Evolutionary conservation across 2,113 vertebrate genomes (phyloP), one percentile per base, ranked within the genome.

Genomic region (Platichthys flesus): DNA sequence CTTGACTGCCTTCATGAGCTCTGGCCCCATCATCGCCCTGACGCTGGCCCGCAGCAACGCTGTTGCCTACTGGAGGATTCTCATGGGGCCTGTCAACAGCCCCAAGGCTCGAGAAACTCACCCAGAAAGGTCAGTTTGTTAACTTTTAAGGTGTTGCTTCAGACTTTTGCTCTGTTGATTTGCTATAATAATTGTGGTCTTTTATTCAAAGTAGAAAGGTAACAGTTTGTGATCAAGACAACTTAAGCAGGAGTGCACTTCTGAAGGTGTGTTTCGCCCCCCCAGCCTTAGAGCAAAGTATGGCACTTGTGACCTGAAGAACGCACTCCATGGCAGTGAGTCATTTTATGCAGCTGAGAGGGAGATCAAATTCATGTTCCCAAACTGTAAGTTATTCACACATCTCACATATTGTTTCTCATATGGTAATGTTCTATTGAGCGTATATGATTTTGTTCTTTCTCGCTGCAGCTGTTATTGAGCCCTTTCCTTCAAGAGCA

Each of bases 1-100:
- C 79, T 88, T 99, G 89, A 97, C 96, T 58, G 96, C 95, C 26
- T 99, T 97, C 79, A 98, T 99, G 97, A 98, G 97, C 88, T 99
- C 98, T 63, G 97, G 97, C 61, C 96, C 97, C 49, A 84, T 96
- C 54, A 67, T 97, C 73, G 96, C 94, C 37, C 84, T 97, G 90
- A 89, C 92, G 79, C 93, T 99, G 85, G 95, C 95, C 71, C 93
- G 96, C 31, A 55, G 95, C 31, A 65, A 88, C 1, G 97, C 97
- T 23, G 88, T 99, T n/a, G 91, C 93, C 1, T 91, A 93, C 88
- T 99, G 97, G 97, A 97, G 95, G 85, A 92, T 93, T 56, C 89
- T 99, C 84, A 95, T 99, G 74, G 98, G 98, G 79, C 98, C 97
- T 70, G 87, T 81, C 82, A 95, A 94, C 92, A 95, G 91, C 76